Conservation (phyloP, 1,140 invertebrate genomes). For the Drosophila sulfurigaster region DNA sequence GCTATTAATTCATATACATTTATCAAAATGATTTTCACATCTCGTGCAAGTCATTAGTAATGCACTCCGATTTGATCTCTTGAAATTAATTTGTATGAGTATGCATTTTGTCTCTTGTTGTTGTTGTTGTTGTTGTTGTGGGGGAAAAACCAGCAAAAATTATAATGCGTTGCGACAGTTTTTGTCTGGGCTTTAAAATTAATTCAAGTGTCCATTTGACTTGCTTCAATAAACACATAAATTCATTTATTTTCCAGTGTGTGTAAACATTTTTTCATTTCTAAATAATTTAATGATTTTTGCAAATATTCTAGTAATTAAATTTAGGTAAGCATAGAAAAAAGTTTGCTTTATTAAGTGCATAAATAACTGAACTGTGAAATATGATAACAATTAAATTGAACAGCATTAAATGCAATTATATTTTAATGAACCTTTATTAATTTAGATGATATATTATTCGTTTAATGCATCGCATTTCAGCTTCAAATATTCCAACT, state of each 20-base stretch:
- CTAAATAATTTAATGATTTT: neutral
- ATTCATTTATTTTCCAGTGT: neutral
- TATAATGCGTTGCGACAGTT: neutral
- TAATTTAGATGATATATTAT: neutral
- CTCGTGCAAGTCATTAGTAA: constrained; percentile 17
- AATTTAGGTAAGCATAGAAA: neutral
- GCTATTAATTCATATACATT: constrained; percentile 33
- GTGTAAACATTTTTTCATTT: neutral
- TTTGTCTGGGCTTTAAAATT: neutral
- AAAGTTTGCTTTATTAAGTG: neutral
- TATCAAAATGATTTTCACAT: constrained; percentile 18
- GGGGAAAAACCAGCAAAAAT: constrained; percentile 2
- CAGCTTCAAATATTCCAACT: neutral
- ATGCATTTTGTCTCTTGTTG: neutral
- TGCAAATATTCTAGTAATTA: no score
- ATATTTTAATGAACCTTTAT: neutral
- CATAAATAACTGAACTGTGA: neutral
- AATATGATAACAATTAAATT: neutral
- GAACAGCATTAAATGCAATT: neutral
- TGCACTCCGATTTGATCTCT: constrained; percentile 3
- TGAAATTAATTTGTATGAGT: constrained; percentile 1
- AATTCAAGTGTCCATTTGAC: neutral
- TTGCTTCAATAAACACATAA: neutral
- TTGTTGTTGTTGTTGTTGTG: neutral
- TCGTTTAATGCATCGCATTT: neutral